phyloP scores from a whole-genome alignment of 2,113 vertebrate genomes.

The Podarcis muralis region DNA sequence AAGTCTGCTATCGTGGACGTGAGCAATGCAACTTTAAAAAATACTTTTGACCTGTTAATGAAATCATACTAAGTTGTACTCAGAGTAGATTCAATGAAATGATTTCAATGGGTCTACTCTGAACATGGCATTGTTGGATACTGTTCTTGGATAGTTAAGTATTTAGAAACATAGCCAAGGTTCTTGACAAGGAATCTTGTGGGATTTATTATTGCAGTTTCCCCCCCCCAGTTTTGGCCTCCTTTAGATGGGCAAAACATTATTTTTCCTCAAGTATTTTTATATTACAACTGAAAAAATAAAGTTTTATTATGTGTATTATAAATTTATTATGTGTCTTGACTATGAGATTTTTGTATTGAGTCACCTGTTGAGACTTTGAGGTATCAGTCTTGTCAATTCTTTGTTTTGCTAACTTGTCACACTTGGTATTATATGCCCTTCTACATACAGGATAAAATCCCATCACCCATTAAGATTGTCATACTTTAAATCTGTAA shows the following conservation, averaged over 20 bases:
- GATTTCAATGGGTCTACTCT: too few relatives aligned
- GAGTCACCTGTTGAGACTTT: not conserved
- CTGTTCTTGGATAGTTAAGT: not conserved
- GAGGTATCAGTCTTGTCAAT: not conserved
- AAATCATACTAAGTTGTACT: too few relatives aligned
- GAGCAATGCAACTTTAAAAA: not conserved
- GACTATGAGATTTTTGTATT: not conserved
- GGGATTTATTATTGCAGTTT: not conserved
- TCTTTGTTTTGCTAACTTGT: not conserved
- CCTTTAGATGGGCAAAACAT: not conserved
- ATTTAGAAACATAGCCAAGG: not conserved
- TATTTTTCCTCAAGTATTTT: not conserved
- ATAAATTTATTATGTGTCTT: not conserved
- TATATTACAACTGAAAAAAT: not conserved
- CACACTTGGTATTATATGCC: not conserved
- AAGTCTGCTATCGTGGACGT: not conserved
- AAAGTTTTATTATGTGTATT: too few relatives aligned
- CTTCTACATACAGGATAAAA: not conserved
- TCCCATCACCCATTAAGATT: not conserved
- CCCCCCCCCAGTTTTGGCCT: not conserved
- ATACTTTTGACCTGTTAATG: not conserved
- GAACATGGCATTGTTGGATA: too few relatives aligned
- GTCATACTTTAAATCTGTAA: not conserved
- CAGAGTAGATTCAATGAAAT: too few relatives aligned
- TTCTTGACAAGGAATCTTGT: not conserved